These are phyloP conservation scores for Sciurus carolinensis DNA, from an alignment of 2,797 vertebrate genomes.

Conservation along the genomic window DNA sequence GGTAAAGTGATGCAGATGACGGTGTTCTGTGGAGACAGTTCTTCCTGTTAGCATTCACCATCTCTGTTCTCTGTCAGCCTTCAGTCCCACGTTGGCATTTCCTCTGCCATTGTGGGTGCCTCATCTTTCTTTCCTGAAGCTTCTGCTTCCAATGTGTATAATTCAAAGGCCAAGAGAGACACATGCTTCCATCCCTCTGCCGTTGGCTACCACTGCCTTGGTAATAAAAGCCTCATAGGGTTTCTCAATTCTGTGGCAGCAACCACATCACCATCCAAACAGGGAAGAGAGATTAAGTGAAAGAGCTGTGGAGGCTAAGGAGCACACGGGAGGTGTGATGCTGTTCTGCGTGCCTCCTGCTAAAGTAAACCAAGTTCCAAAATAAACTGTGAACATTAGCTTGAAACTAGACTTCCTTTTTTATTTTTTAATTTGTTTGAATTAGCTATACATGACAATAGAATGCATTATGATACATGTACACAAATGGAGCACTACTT, in stretches of 20 bases:
- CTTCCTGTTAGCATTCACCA: neutral
- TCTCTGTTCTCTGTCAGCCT: constrained; percentile 27
- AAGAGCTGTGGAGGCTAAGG: neutral
- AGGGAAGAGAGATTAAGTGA: neutral
- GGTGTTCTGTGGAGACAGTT: neutral
- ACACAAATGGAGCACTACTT: too few relatives aligned
- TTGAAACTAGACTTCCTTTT: neutral
- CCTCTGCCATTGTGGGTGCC: neutral
- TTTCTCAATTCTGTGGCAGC: constrained; percentile 20
- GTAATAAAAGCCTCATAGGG: neutral
- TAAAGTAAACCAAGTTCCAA: neutral
- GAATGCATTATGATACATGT: too few relatives aligned
- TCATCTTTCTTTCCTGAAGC: neutral
- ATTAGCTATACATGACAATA: too few relatives aligned
- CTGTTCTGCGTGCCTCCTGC: neutral
- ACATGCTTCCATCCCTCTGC: neutral
- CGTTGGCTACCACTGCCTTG: neutral
- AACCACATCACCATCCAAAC: neutral
- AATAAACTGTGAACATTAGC: neutral
- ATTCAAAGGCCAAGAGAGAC: neutral
- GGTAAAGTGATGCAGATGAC: neutral
- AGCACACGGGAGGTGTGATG: rapidly evolving
- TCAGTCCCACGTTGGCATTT: neutral
- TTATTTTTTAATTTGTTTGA: too few relatives aligned
- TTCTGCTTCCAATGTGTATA: constrained; percentile 3